Percentiles rank a stretch among this genome's conserved stretches.
phyloP scores from a whole-genome alignment of 2,888 invertebrate species.

The Bhutanitis thaidina region DNA sequence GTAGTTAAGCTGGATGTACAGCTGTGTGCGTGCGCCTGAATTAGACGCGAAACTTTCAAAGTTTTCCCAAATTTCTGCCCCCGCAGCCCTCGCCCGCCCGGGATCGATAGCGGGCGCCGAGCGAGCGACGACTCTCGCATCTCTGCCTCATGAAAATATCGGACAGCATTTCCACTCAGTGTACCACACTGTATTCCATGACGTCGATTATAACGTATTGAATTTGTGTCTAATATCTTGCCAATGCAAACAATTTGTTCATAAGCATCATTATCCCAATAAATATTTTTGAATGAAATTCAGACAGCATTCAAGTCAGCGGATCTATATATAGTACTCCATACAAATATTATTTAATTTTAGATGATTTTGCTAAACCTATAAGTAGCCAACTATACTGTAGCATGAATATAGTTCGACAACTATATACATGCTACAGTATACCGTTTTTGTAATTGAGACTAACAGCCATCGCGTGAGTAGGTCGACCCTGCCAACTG shows the following conservation, averaged over 20 bases:
- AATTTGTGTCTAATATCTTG: neutral
- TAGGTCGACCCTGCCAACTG: constrained; percentile 63
- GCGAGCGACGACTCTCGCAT: constrained; percentile 58
- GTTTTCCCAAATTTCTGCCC: constrained; percentile 79
- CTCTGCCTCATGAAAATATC: constrained; percentile 68
- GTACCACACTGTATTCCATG: constrained; percentile 29
- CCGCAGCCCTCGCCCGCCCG: constrained; percentile 53
- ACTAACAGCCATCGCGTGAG: constrained; percentile 50
- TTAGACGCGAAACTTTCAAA: constrained; percentile 81
- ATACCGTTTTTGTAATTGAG: constrained; percentile 25
- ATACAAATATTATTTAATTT: no score
- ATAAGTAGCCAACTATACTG: no score
- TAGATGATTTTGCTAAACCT: no score
- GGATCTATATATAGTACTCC: no score
- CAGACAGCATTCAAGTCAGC: no score
- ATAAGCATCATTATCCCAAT: no score
- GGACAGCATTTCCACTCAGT: constrained; percentile 65
- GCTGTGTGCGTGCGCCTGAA: constrained; percentile 79
- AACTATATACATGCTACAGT: no score
- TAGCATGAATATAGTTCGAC: no score
- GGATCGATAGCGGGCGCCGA: constrained; percentile 71
- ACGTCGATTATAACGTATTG: constrained; percentile 3
- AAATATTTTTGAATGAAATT: no score
- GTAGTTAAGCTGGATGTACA: constrained; percentile 49
- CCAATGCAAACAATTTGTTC: neutral